These are phyloP conservation scores for Epinephelus awoara DNA, from an alignment of 2,797 vertebrate species.

Conservation along the genomic window DNA sequence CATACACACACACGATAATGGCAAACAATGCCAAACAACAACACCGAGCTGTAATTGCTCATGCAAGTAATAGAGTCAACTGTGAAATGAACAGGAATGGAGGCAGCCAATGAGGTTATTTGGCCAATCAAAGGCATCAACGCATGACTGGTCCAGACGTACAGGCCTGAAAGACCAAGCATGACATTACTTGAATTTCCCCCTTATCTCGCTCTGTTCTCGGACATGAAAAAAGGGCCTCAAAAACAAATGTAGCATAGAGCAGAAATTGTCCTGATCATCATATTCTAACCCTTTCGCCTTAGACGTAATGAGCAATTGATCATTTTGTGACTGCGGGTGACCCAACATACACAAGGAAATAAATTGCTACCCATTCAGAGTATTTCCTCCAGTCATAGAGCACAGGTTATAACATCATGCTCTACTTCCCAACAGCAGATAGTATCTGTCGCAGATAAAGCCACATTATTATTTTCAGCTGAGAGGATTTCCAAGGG, in stretches of 20 bases:
- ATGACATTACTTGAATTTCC: constrained; percentile 60
- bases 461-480: constrained; percentile 71
- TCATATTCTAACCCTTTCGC: constrained; percentile 67
- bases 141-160: constrained; percentile 65
- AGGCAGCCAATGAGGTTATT: constrained; percentile 73
- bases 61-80: constrained; percentile 73
- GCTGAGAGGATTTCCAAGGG: constrained; percentile 56
- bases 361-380: constrained; percentile 70
- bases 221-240: constrained; percentile 29
- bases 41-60: constrained; percentile 65
- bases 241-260: constrained; percentile 54
- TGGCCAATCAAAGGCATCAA: constrained; percentile 68
- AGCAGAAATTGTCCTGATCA: constrained; percentile 63
- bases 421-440: constrained; percentile 72
- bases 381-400: constrained; percentile 70
- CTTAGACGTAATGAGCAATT: constrained; percentile 77
- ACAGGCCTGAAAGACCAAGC: constrained; percentile 64
- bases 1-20: constrained; percentile 27
- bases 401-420: constrained; percentile 74
- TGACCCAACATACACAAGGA: constrained; percentile 57
- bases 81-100: constrained; percentile 74
- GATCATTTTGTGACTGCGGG: constrained; percentile 69
- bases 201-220: constrained; percentile 47
- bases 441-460: constrained; percentile 76
- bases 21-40: constrained; percentile 54